Evolutionary conservation across 2,113 vertebrate species (phyloP).

Genomic region (Origma solitaria): DNA sequence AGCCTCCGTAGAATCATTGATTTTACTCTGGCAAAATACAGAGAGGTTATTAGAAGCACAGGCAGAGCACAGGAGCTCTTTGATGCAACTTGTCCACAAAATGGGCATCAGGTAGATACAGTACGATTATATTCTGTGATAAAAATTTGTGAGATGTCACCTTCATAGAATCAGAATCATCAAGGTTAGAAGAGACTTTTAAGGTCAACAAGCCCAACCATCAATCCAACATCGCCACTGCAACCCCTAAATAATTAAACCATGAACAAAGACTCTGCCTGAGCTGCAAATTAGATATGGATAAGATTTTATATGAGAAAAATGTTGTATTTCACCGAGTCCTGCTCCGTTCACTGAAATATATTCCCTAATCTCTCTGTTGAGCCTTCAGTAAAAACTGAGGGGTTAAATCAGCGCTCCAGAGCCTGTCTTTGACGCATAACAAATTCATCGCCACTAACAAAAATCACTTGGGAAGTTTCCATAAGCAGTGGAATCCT

Average conservation of each 20-base stretch:
- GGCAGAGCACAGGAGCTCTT: not conserved
- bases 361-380: not conserved
- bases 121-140: not conserved
- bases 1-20: not conserved
- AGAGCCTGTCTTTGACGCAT: not conserved
- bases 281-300: not conserved
- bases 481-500: not conserved
- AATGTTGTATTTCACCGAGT: not conserved
- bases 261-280: not conserved
- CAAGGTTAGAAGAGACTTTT: not conserved
- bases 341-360: not conserved
- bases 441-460: not conserved
- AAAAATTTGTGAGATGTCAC: not conserved
- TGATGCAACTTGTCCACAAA: not conserved
- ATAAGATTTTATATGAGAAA: not conserved
- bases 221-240: not conserved
- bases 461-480: not conserved
- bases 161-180: not conserved
- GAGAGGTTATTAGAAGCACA: not conserved
- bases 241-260: not conserved
- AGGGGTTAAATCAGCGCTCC: not conserved
- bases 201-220: not conserved
- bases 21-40: not conserved
- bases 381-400: not conserved
- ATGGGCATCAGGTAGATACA: not conserved